Base-by-base conservation (phyloP, 2,888 invertebrate species). In the Ditula angustiorana region DNA sequence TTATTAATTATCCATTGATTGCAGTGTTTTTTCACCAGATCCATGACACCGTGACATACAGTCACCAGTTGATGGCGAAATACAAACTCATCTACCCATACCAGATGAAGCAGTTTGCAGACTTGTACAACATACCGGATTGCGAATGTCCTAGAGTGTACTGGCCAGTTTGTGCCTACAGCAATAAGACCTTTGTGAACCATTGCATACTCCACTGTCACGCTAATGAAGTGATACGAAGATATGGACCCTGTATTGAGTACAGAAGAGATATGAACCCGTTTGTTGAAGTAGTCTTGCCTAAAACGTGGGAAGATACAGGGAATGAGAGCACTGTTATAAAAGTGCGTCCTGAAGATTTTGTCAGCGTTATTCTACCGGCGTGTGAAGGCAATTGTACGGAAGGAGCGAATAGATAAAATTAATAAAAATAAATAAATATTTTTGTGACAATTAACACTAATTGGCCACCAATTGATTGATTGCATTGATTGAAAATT, bases 101-200 rank as follows among this genome's bases (percentile, higher is more conserved):
- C 10, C 44, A 61, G 2, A 11, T 21, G 23, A 30, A 30, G 0
- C 44, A 16, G 0, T 61, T 61, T 13, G 23, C 16, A 4, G 60
- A 61, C 10, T 28, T 61, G n/a, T 41, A 53, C 1, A 13, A 30
- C 0, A 53, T 61, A n/a, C 2, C 16, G 0, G 44, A 53, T 2
- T 61, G 60, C 13, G 24, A 61, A 10, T 61, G 60, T 10, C 60
- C 60, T 2, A 21, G 60, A 10, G 52, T 61, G 0, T 61, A 61
- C n/a, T 61, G 60, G 60, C 60, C 60, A 0, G 23, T 33, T 2
- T 61, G 60, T n/a, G 52, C 28, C 0, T 2, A 4, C 0, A 28
- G 30, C 10, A 13, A 21, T 2, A 16, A 33, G 0, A 61, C 60
- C 0, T 61, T 52, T 11, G 52, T 52, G 7, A 61, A 61, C 4